These are phyloP conservation scores for Beris chalybata DNA, from an alignment of 2,888 invertebrate species.

Conservation along the genomic window DNA sequence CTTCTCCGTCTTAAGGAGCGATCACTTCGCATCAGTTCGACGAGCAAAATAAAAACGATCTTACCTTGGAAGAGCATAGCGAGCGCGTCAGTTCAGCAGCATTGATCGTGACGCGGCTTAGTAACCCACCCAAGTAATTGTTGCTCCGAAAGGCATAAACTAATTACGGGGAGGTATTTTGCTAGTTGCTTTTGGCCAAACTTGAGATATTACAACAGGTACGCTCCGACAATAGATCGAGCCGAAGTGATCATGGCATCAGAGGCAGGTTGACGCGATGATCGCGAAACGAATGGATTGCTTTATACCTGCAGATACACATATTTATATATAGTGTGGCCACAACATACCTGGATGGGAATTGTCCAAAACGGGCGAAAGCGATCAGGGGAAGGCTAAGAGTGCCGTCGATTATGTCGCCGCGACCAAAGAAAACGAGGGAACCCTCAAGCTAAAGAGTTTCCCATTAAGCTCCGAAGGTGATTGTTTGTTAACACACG, in stretches of 20 bases:
- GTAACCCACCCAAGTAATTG: slow-evolving; percentile 30
- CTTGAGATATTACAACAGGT: slow-evolving; percentile 11
- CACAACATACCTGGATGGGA: too few relatives aligned
- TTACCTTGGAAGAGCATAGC: too few relatives aligned
- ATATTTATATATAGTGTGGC: too few relatives aligned
- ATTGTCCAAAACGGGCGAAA: too few relatives aligned
- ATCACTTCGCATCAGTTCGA: too few relatives aligned
- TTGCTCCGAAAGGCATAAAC: slow-evolving; percentile 25
- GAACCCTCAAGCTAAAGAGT: slow-evolving; percentile 9
- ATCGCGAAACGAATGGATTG: neutral
- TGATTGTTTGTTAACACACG: slow-evolving; percentile 27
- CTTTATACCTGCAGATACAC: too few relatives aligned
- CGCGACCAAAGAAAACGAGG: slow-evolving; percentile 6
- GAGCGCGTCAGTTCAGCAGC: too few relatives aligned
- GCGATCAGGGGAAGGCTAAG: too few relatives aligned
- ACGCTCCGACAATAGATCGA: neutral
- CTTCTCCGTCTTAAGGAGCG: too few relatives aligned
- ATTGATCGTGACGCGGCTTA: slow-evolving; percentile 18
- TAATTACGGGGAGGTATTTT: slow-evolving; percentile 22
- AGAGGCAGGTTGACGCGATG: slow-evolving; percentile 22
- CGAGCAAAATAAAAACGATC: too few relatives aligned
- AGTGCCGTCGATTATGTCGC: slow-evolving; percentile 4
- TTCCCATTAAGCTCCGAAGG: slow-evolving; percentile 11
- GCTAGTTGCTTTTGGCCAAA: slow-evolving; percentile 14
- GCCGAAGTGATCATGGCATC: slow-evolving; percentile 15